These are phyloP conservation scores for Poecilia wingei DNA, from an alignment of 2,797 vertebrate species.

Conservation along the genomic window DNA sequence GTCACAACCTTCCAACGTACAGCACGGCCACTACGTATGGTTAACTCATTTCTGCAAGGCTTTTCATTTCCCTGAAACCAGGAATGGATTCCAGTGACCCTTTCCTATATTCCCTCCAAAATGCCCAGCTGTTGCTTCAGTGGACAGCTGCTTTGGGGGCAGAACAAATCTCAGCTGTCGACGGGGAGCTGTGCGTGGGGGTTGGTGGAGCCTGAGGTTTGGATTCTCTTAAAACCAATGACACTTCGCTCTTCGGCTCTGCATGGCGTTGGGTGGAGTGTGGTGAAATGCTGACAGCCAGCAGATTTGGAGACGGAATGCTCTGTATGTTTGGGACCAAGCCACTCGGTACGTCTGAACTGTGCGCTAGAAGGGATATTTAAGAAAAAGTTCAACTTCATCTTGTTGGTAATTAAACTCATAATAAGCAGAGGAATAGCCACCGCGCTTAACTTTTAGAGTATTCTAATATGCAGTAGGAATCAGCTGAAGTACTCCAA, in stretches of 20 bases:
- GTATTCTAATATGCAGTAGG: conserved; percentile 7
- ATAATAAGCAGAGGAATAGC: conserved; percentile 6
- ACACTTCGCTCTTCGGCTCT: conserved; percentile 31
- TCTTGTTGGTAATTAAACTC: neutral
- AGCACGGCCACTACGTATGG: conserved; percentile 39
- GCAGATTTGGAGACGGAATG: conserved; percentile 54
- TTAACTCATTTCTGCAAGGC: conserved; percentile 65
- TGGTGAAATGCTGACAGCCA: conserved; percentile 67
- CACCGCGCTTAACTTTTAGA: neutral
- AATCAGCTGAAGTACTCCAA: neutral
- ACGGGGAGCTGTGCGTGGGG: conserved; percentile 42
- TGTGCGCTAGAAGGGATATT: conserved; percentile 33
- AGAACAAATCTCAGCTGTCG: conserved; percentile 82
- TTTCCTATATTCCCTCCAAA: conserved; percentile 77
- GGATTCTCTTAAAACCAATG: conserved; percentile 47
- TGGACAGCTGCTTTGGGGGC: conserved; percentile 75
- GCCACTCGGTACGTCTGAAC: conserved; percentile 20
- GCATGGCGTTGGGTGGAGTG: conserved; percentile 37
- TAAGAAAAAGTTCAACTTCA: conserved; percentile 5
- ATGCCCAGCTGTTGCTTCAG: conserved; percentile 77
- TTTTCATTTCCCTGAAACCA: conserved; percentile 69
- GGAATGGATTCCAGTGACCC: conserved; percentile 47
- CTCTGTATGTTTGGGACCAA: conserved; percentile 58
- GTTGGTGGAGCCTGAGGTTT: conserved; percentile 49
- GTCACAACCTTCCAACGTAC: conserved; percentile 21